Evolutionary conservation across 2,113 vertebrate genomes (phyloP).

Genomic region (Xiphias gladius): DNA sequence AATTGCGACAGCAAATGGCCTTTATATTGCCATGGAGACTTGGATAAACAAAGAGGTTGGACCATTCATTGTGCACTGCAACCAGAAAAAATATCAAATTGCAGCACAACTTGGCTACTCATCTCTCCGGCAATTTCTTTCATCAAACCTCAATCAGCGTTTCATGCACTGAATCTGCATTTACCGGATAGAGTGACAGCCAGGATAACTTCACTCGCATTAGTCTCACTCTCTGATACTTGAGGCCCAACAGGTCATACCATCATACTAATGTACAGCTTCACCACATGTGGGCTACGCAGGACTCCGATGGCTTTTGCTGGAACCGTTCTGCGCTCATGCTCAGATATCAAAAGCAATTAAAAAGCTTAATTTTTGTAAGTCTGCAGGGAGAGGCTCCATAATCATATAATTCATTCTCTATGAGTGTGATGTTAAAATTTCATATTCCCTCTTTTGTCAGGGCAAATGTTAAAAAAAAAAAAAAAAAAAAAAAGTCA

Average conservation of each 20-base stretch:
- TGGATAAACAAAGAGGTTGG: conserved; percentile 30
- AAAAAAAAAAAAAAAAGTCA: neutral
- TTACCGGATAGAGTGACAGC: neutral
- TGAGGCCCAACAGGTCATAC: neutral
- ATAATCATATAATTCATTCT: conserved; percentile 2
- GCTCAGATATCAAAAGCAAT: conserved; percentile 22
- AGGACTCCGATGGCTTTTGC: neutral
- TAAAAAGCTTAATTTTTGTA: conserved; percentile 5
- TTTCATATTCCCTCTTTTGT: conserved; percentile 18
- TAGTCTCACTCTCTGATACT: neutral
- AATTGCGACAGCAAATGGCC: conserved; percentile 35
- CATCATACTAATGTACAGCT: neutral
- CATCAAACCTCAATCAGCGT: conserved; percentile 34
- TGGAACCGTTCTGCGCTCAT: neutral
- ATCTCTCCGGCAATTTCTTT: conserved; percentile 9
- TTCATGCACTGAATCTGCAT: conserved; percentile 9
- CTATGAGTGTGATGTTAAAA: conserved; percentile 16
- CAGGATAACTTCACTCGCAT: conserved; percentile 5
- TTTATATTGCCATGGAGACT: conserved; percentile 42
- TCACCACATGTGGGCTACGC: conserved; percentile 5
- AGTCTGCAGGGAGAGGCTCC: conserved; percentile 7
- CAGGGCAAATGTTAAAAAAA: conserved; percentile 10
- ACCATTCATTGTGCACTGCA: neutral
- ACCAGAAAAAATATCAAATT: conserved; percentile 5
- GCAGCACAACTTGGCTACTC: conserved; percentile 2